Conservation (phyloP, 2,888 invertebrate species). For the Nomada lathburiana region DNA sequence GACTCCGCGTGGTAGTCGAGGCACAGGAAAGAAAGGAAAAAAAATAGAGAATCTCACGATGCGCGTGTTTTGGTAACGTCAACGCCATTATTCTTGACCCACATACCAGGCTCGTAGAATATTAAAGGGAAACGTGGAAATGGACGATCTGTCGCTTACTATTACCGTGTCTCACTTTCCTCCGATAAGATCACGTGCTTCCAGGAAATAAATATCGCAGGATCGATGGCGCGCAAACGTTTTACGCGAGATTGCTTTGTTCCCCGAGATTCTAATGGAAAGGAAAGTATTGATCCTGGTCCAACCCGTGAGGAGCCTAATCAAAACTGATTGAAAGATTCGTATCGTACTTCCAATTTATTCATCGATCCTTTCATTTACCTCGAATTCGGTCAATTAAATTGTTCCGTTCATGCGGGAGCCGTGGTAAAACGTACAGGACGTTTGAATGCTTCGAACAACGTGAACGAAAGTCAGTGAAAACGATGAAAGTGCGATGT, state of each 20-base stretch:
- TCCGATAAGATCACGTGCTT: slow-evolving; percentile 15
- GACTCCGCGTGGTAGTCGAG: slow-evolving; percentile 70
- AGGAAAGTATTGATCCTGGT: slow-evolving; percentile 12
- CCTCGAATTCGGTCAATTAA: too few relatives aligned
- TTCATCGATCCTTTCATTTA: too few relatives aligned
- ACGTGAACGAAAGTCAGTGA: too few relatives aligned
- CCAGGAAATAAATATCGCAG: slow-evolving; percentile 15
- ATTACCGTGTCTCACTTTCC: slow-evolving; percentile 14
- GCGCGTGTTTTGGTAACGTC: slow-evolving; percentile 43
- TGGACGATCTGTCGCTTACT: slow-evolving; percentile 19
- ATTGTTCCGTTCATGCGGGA: too few relatives aligned
- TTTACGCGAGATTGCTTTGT: slow-evolving; percentile 1
- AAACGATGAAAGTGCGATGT: too few relatives aligned
- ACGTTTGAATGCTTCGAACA: too few relatives aligned
- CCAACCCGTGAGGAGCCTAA: not conserved
- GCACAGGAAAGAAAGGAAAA: slow-evolving; percentile 75
- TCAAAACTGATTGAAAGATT: too few relatives aligned
- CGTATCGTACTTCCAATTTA: too few relatives aligned
- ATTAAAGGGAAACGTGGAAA: slow-evolving; percentile 38
- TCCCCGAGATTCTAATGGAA: not conserved
- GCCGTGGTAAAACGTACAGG: too few relatives aligned
- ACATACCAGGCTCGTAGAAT: slow-evolving; percentile 10
- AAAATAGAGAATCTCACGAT: slow-evolving; percentile 62
- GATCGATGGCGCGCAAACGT: slow-evolving; percentile 33
- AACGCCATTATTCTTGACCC: slow-evolving; percentile 59